Evolutionary conservation across 2,888 invertebrate species (phyloP), one percentile per base, ranked within the genome.

Genomic region (Drosophila neotestacea): DNA sequence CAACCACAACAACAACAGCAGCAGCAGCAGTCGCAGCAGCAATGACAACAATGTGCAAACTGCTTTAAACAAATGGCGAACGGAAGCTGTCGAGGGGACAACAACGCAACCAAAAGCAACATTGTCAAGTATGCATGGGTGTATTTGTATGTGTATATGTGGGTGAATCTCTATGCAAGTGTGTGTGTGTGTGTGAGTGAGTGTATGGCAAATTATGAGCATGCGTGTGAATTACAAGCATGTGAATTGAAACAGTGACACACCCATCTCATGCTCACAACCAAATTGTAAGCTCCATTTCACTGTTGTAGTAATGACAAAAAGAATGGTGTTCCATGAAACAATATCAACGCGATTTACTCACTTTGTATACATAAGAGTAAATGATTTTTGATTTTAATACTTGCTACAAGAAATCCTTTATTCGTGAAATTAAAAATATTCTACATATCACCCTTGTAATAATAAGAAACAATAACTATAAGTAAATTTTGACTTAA

Each of bases 201-300:
- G 52, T 62, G 60, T 36, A 46, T 70, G 66, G 61, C 79, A 81
- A 86, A 84, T 84, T 81, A 84, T 84, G 79, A 65, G 74, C 77
- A 77, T 83, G 78, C 78, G 89, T 89, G 85, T 85, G 89, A 85
- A 85, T 74, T 82, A 80, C 80, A 82, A 65, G 80, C 89, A 73
- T 80, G 74, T 73, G 85, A 82, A 89, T 82, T 85, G 85, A 86
- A 88, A 88, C 85, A 65, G 70, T 80, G 70, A 82, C 77, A 82
- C 85, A 70, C 70, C 79, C 72, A 85, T 63, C 73, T 41, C 67
- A 61, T 47, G 46, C 66, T 58, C 64, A 42, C 46, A 52, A 51
- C 71, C 3, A 55, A 68, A 75, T 65, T 52, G 46, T 32, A 32
- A 68, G 36, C 62, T 42, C n/a, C 55, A 68, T 60, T 68, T 50